phyloP scores from a whole-genome alignment of 2,797 vertebrate genomes.

The Ptychobarbus kaznakovi region DNA sequence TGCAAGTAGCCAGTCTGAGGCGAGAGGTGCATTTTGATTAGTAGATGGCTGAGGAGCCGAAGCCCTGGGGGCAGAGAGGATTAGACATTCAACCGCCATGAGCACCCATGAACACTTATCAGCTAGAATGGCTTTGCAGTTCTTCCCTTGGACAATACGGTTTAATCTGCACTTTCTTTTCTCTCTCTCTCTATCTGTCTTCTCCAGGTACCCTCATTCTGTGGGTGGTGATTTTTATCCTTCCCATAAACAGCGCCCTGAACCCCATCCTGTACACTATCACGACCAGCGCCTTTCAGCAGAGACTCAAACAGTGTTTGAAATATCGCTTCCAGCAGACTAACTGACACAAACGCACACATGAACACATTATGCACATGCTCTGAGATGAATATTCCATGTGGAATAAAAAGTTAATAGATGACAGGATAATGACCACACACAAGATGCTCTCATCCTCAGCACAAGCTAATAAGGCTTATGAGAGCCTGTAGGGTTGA shows the following conservation, averaged over 20 bases:
- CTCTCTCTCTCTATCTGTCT: not conserved
- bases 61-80: not conserved
- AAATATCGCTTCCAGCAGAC: slow-evolving; percentile 53
- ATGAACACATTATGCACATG: slow-evolving; percentile 10
- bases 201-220: slow-evolving; percentile 68
- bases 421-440: slow-evolving; percentile 15
- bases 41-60: slow-evolving; percentile 9
- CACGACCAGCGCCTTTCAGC: slow-evolving; percentile 71
- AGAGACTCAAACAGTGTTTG: slow-evolving; percentile 68
- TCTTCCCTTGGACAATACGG: slow-evolving; percentile 71
- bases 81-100: slow-evolving; percentile 28
- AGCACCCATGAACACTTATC: slow-evolving; percentile 21
- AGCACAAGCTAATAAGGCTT: not conserved
- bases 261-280: slow-evolving; percentile 74
- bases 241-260: slow-evolving; percentile 73
- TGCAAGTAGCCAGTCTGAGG: not conserved
- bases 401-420: slow-evolving; percentile 18
- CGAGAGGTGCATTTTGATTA: slow-evolving; percentile 14
- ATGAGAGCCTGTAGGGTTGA: not conserved
- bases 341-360: slow-evolving; percentile 44
- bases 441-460: not conserved
- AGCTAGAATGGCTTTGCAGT: slow-evolving; percentile 65
- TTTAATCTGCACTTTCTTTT: slow-evolving; percentile 35
- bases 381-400: slow-evolving; percentile 19
- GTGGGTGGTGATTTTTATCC: slow-evolving; percentile 77